Evolutionary conservation across 2,888 invertebrate genomes (phyloP).

Genomic region (Pyrrhia umbra): DNA sequence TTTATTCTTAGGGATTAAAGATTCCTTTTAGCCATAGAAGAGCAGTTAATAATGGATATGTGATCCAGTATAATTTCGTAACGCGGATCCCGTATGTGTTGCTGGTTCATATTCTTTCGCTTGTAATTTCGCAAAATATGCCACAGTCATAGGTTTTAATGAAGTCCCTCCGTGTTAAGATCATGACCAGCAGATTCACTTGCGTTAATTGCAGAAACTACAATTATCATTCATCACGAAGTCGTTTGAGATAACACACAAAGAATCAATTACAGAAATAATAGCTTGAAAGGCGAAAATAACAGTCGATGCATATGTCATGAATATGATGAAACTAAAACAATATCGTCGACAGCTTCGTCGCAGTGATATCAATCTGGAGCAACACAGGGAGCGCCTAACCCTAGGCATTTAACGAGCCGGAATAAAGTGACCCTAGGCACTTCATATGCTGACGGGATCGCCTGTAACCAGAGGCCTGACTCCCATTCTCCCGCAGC

Average conservation of each 20-base stretch:
- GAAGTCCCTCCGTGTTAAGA: constrained; percentile 20
- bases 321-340: neutral
- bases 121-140: constrained; percentile 13
- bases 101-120: no score
- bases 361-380: no score
- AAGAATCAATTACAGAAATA: constrained; percentile 11
- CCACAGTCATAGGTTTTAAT: constrained; percentile 34
- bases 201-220: constrained; percentile 23
- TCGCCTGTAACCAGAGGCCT: no score
- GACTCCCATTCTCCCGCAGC: no score
- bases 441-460: no score
- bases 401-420: no score
- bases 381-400: no score
- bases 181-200: constrained; percentile 24
- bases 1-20: neutral
- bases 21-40: neutral
- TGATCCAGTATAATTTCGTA: neutral
- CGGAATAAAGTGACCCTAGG: no score
- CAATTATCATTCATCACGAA: constrained; percentile 32
- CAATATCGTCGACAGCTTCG: no score
- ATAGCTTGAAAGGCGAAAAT: constrained; percentile 7
- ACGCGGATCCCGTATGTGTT: neutral
- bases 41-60: neutral
- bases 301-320: neutral
- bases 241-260: constrained; percentile 7